Conservation (phyloP, 2,113 vertebrate species). For the Emydura subglobosa region DNA sequence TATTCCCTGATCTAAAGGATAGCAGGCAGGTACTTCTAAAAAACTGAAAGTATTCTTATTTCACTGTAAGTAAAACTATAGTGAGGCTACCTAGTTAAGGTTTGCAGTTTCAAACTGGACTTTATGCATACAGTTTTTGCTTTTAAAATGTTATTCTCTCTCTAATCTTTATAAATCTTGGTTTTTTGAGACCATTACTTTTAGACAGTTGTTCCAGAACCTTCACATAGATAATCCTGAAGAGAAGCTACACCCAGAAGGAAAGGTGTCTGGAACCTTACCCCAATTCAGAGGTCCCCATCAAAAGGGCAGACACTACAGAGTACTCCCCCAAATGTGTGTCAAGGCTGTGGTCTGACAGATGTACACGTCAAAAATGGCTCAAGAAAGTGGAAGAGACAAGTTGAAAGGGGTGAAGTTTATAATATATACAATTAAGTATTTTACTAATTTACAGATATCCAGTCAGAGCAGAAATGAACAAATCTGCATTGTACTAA, state of each 20-base stretch:
- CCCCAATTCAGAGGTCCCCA: neutral
- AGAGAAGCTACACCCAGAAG: neutral
- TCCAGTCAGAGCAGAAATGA: neutral
- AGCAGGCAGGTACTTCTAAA: neutral
- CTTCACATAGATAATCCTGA: neutral
- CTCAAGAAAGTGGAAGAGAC: neutral
- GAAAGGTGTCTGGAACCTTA: neutral
- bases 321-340: fast-evolving
- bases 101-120: neutral
- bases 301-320: neutral
- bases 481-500: neutral
- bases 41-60: neutral
- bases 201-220: neutral
- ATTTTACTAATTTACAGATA: neutral
- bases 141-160: neutral
- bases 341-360: neutral
- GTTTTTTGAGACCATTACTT: neutral
- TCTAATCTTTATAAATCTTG: neutral
- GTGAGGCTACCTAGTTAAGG: neutral
- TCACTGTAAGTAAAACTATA: neutral
- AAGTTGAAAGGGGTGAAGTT: neutral
- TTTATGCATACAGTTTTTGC: neutral
- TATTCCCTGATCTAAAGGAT: neutral
- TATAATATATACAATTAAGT: neutral
- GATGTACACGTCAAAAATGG: neutral